Evolutionary conservation across 2,113 vertebrate species (phyloP), one percentile per base, ranked within the genome.

Genomic region (Cyprinodon brontotheroides): DNA sequence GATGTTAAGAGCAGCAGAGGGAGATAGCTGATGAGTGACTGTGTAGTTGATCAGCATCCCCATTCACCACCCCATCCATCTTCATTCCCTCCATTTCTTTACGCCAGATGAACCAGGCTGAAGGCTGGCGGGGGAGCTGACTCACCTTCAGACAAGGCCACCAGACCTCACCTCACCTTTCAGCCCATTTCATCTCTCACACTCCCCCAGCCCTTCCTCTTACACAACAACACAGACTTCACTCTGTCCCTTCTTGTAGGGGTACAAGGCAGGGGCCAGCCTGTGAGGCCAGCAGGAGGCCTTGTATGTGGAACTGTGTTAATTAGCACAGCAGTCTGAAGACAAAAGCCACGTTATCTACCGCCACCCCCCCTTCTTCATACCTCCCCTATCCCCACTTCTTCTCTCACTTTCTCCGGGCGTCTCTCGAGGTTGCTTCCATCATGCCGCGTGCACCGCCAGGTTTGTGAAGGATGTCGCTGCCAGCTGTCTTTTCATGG

Each of bases 401-500:
- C 72, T n/a, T 78, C 71, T 79, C 76, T 75, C 74, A 66, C 72
- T 75, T 69, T 83, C 68, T 82, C 76, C 68, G 41, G 14, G 5
- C 68, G 64, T 90, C 91, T 92, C 88, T 87, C 69, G 91, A 88
- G 92, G 88, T 85, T 82, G 82, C 74, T 84, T 83, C 86, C 82
- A 91, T 87, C 77, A 86, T 72, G 77, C 82, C 59, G 68, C 75
- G 78, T 84, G 87, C 75, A 75, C 90, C 91, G 85, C 90, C 87
- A 86, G 91, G 89, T 93, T 91, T 92, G 91, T 90, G 92, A 93
- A 94, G 93, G 92, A 93, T 94, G 91, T 90, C 91, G 45, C 83
- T 88, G 93, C 92, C 93, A 94, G 93, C 93, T 95, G 94, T 94
- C 94, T 87, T 88, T 90, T 87, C 83, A 78, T 93, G 92, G 93